Evolutionary conservation across 1,140 invertebrate genomes (phyloP).

Genomic region (Caerostris extrusa): DNA sequence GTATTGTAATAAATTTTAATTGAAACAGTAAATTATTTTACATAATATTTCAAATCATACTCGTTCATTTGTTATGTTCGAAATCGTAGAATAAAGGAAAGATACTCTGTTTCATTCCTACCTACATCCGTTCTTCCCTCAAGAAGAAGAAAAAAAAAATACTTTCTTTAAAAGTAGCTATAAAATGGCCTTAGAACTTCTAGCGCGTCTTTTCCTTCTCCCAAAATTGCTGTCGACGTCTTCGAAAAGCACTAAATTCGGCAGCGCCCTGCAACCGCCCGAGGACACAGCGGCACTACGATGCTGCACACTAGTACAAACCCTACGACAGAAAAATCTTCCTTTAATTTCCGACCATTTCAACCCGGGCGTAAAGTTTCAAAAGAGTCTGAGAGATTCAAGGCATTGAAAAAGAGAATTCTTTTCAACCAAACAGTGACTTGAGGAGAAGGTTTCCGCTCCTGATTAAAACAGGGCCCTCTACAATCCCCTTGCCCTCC

Average conservation of each 20-base stretch:
- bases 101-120: neutral
- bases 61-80: too few relatives aligned
- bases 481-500: neutral
- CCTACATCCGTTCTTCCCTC: neutral
- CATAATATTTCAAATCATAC: too few relatives aligned
- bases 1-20: too few relatives aligned
- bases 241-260: neutral
- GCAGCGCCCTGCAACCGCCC: neutral
- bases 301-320: neutral
- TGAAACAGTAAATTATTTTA: too few relatives aligned
- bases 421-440: conserved; percentile 65
- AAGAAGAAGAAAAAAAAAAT: neutral
- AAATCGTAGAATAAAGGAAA: neutral
- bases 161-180: neutral
- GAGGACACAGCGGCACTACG: neutral
- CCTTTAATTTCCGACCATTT: conserved; percentile 69
- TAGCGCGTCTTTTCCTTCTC: neutral
- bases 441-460: conserved; percentile 41
- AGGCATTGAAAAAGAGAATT: conserved; percentile 52
- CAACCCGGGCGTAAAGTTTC: conserved; percentile 71
- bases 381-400: conserved; percentile 48
- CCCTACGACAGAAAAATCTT: conserved; percentile 44
- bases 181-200: conserved; percentile 34
- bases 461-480: conserved; percentile 65
- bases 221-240: conserved; percentile 31